phyloP scores from a whole-genome alignment of 2,113 vertebrate species.

The Emydura subglobosa region DNA sequence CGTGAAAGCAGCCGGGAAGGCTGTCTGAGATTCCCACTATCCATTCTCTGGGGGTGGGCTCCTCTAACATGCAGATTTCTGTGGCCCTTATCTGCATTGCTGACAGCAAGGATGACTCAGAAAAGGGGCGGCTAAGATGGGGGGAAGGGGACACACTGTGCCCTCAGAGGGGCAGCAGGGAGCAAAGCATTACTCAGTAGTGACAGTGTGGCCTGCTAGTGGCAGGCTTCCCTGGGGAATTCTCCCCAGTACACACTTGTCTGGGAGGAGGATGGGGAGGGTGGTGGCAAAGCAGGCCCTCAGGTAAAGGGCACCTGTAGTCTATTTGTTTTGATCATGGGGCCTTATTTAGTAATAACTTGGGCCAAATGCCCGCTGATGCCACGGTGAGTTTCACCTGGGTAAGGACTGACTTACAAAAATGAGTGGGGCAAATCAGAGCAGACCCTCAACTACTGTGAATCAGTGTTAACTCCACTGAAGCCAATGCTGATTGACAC shows the following conservation, averaged over 20 bases:
- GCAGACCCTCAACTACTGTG: not conserved
- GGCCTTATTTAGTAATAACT: not conserved
- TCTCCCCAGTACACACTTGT: not conserved
- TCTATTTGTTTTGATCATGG: not conserved
- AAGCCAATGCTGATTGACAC: not conserved
- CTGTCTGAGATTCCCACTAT: not conserved
- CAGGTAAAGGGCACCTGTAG: not conserved
- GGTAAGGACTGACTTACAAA: not conserved
- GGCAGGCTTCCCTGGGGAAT: not conserved
- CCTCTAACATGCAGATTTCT: not conserved
- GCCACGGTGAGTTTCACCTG: not conserved
- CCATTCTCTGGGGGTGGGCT: not conserved
- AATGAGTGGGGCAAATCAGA: not conserved
- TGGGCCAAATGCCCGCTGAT: not conserved
- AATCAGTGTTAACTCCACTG: not conserved
- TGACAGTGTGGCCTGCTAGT: not conserved
- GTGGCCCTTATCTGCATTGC: not conserved
- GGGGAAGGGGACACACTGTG: not conserved
- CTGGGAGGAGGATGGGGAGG: not conserved
- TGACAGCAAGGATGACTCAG: not conserved
- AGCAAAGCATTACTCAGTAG: not conserved
- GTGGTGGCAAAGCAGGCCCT: not conserved
- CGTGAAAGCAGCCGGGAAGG: not conserved
- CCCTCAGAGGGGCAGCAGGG: not conserved
- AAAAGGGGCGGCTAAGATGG: not conserved